Base-by-base conservation (phyloP, 2,113 vertebrate genomes). In the Chloroceryle aenea region DNA sequence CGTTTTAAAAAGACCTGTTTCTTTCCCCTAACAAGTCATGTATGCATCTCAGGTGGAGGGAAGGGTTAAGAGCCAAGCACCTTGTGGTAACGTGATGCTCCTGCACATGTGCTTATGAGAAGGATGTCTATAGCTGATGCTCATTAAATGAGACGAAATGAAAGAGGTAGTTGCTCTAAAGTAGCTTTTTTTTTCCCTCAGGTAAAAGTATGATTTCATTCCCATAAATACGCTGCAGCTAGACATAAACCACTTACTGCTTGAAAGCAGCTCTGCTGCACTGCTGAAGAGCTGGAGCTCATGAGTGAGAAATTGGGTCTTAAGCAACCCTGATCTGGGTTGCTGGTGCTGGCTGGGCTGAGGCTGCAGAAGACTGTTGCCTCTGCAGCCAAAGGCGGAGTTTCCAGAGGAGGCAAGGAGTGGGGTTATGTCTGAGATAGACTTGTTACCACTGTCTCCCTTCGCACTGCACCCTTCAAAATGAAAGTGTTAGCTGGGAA, bases 201-300 rank as follows among this genome's bases (percentile, higher is more conserved):
- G 68, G 56, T 95, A 81, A 91, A 94, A 88, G 59, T 59, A 73
- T 59, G 34, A 92, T 84, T 95, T 90, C 48, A 80, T 48, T 84
- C 67, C 90, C 72, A 74, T 80, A 95, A 93, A 81, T 88, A 93
- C 12, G 0, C 91, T 63, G 48, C 69, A 67, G 83, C 53, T 71
- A 71, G 61, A 78, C 56, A 75, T 63, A 88, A 96, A 94, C 40
- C 40, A 90, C 72, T 93, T 94, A 78, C 2, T 74, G 87, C 75
- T 80, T 87, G 75, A 90, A 93, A 87, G 76, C 83, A 90, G 55
- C 87, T 73, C 50, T 85, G 79, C 50, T 85, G 82, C 2, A 4
- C 52, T 90, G 80, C 81, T 87, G 78, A 91, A 62, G 63, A 83
- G 67, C 72, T 88, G 59, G 40, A 85, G 74, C 75, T 69, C 40